Percentiles rank a stretch among this genome's conserved stretches.
These are phyloP conservation scores for Danio tinwini DNA, from an alignment of 2,797 vertebrate genomes.

Conservation along the genomic window DNA sequence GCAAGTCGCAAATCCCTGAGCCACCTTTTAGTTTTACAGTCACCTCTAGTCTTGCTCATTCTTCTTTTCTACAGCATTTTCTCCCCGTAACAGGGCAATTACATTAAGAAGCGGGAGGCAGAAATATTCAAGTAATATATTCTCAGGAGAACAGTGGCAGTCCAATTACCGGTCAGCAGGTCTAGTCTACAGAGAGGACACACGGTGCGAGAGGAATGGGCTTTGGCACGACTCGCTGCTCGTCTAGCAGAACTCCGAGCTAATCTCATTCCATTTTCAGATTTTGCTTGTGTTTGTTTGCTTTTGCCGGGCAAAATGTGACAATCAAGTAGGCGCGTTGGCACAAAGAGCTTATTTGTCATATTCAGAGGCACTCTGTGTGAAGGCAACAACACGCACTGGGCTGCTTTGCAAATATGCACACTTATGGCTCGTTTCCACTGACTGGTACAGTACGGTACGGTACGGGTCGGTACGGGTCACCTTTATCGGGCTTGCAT, in stretches of 20 bases:
- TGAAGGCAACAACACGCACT: not conserved
- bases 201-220: constrained; percentile 6
- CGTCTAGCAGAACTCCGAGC: constrained; percentile 41
- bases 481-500: no score
- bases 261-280: constrained; percentile 22
- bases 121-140: constrained; percentile 58
- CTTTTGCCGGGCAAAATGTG: constrained; percentile 29
- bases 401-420: not conserved
- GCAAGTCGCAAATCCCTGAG: constrained; percentile 1
- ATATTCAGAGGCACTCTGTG: not conserved
- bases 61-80: constrained; percentile 7
- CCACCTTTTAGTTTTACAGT: constrained; percentile 27
- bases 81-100: constrained; percentile 44
- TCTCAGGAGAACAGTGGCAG: constrained; percentile 43
- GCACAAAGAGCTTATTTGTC: constrained; percentile 31
- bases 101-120: constrained; percentile 52
- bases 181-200: constrained; percentile 34
- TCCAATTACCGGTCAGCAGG: constrained; percentile 58
- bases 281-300: constrained; percentile 44
- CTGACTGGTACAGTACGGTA: no score
- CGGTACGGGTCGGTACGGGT: no score
- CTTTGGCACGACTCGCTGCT: constrained; percentile 29
- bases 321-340: constrained; percentile 24
- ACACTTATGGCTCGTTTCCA: no score
- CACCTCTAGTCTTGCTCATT: constrained; percentile 25